Evolutionary conservation across 2,113 vertebrate genomes (phyloP).

Genomic region (Neoarius graeffei): DNA sequence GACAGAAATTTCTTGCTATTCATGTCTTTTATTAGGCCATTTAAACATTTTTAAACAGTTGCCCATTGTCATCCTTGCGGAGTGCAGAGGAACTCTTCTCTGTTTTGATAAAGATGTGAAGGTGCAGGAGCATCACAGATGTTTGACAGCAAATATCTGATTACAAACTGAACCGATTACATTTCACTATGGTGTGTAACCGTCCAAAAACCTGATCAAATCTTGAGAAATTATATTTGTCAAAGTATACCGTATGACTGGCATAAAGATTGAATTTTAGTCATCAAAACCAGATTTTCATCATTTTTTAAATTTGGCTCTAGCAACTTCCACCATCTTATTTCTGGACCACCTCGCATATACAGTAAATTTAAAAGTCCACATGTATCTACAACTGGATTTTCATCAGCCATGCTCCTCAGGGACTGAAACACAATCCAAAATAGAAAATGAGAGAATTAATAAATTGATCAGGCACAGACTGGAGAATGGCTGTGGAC

Average conservation of each 20-base stretch:
- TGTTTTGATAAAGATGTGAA: background rate
- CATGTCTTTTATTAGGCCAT: background rate
- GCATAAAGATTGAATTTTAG: background rate
- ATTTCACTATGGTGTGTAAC: background rate
- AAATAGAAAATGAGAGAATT: constrained; percentile 44
- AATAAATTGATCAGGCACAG: constrained; percentile 59
- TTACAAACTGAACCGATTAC: background rate
- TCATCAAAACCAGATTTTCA: background rate
- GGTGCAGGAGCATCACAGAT: background rate
- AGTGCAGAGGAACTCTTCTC: background rate
- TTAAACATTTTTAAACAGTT: background rate
- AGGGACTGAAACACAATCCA: constrained; percentile 30
- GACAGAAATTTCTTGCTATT: background rate
- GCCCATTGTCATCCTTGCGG: background rate
- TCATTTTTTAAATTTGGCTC: background rate
- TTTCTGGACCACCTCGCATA: background rate
- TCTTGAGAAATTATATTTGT: background rate
- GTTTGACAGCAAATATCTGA: background rate
- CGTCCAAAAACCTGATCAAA: background rate
- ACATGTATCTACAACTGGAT: background rate
- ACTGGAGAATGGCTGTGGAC: constrained; percentile 46
- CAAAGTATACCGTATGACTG: background rate
- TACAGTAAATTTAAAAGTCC: background rate
- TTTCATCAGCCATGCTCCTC: constrained; percentile 1
- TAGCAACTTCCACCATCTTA: background rate